phyloP scores from a whole-genome alignment of 2,797 vertebrate genomes.

The Australoheros facetus region DNA sequence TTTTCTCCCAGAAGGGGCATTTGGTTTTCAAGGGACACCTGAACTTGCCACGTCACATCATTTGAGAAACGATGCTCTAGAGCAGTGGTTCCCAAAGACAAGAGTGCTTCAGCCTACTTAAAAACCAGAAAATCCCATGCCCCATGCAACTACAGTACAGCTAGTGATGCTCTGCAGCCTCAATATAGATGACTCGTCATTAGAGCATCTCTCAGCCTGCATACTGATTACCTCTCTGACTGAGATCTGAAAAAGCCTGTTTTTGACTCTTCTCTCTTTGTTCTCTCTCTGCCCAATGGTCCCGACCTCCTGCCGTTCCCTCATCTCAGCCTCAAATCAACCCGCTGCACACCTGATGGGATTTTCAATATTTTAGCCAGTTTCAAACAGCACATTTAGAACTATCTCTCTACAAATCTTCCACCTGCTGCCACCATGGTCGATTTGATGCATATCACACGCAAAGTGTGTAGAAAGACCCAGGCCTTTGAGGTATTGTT shows the following conservation, averaged over 20 bases:
- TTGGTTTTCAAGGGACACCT: too few relatives aligned
- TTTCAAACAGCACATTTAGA: slow-evolving; percentile 47
- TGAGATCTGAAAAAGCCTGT: slow-evolving; percentile 60
- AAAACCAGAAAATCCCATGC: not conserved
- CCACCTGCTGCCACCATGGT: slow-evolving; percentile 12
- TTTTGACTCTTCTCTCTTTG: slow-evolving; percentile 35
- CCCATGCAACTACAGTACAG: slow-evolving; percentile 53
- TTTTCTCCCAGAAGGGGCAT: too few relatives aligned
- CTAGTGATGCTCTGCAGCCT: slow-evolving; percentile 57
- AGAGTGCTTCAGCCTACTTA: too few relatives aligned
- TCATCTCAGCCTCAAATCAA: slow-evolving; percentile 62
- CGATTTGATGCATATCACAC: slow-evolving; percentile 42
- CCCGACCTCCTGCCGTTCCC: slow-evolving; percentile 61
- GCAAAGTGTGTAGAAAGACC: slow-evolving; percentile 12
- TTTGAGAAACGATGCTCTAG: too few relatives aligned
- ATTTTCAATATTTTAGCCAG: slow-evolving; percentile 46
- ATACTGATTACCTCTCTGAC: slow-evolving; percentile 67
- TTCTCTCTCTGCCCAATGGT: slow-evolving; percentile 44
- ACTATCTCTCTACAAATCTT: slow-evolving; percentile 34
- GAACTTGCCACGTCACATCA: too few relatives aligned
- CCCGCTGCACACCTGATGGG: slow-evolving; percentile 50
- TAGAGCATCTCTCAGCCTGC: slow-evolving; percentile 54
- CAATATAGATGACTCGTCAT: slow-evolving; percentile 67
- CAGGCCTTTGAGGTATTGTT: not conserved
- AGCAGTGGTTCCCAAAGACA: too few relatives aligned